Percentiles rank a stretch among this genome's conserved stretches.
Conservation (phyloP, 2,113 vertebrate genomes). For the Anas platyrhynchos region DNA sequence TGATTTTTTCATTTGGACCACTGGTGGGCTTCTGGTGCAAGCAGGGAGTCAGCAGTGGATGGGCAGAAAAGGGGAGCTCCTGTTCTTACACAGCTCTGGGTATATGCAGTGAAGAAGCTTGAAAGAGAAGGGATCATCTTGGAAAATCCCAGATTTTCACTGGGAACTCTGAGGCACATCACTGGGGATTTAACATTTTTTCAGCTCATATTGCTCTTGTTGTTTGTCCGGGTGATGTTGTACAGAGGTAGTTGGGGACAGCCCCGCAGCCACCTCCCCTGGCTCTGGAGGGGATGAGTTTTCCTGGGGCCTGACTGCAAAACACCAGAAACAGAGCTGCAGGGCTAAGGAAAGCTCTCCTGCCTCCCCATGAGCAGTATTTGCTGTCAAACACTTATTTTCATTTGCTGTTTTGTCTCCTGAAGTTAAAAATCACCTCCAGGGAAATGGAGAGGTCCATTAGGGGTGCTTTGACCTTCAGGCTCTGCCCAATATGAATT, state of each 20-base stretch:
- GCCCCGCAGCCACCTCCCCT: background rate
- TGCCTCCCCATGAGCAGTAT: background rate
- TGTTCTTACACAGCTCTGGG: background rate
- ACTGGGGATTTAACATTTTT: background rate
- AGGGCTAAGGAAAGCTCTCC: background rate
- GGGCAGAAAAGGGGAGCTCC: rapidly evolving
- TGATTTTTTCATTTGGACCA: too few relatives aligned
- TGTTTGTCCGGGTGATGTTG: too few relatives aligned
- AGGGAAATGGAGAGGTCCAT: background rate
- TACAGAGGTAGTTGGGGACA: too few relatives aligned
- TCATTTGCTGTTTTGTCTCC: background rate
- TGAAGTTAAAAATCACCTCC: slow-evolving; percentile 23
- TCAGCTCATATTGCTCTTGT: background rate
- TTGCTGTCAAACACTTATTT: background rate
- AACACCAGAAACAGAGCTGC: background rate
- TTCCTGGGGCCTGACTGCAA: background rate
- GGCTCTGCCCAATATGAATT: slow-evolving; percentile 26
- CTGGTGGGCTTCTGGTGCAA: background rate
- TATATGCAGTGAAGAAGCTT: background rate
- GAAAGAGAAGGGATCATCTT: background rate
- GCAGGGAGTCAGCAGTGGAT: background rate
- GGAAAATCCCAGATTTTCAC: background rate
- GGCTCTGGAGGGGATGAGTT: background rate
- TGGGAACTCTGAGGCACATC: background rate
- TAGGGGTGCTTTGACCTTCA: background rate